These are phyloP conservation scores for Crematogaster levior DNA, from an alignment of 2,888 invertebrate species.

Conservation along the genomic window DNA sequence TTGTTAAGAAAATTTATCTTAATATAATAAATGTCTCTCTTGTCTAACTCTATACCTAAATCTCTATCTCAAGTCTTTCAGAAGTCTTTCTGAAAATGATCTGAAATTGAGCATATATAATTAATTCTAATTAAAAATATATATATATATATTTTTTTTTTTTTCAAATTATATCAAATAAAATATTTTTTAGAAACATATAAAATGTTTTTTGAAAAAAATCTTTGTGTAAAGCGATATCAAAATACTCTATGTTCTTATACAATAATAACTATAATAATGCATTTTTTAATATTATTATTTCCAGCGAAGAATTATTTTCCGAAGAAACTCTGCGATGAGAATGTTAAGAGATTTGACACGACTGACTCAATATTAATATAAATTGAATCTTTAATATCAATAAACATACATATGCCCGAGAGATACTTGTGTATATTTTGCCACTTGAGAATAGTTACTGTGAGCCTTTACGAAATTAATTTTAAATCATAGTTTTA, in stretches of 20 bases:
- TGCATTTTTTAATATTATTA: not conserved
- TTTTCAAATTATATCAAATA: not conserved
- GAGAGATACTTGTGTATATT: not conserved
- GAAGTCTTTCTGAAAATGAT: too few species aligned
- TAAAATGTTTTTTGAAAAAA: not conserved
- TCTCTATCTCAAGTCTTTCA: too few species aligned
- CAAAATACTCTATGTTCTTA: not conserved
- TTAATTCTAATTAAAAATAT: not conserved
- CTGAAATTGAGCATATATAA: too few species aligned
- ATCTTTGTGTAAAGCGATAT: not conserved
- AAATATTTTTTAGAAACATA: too few species aligned
- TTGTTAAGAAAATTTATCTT: not conserved
- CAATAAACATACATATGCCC: not conserved
- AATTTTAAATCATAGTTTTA: constrained; percentile 53
- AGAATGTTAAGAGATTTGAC: not conserved
- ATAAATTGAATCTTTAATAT: constrained; percentile 26
- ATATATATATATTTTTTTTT: too few species aligned
- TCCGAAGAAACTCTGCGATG: not conserved
- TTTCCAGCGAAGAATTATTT: not conserved
- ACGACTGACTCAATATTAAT: not conserved
- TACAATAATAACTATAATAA: not conserved
- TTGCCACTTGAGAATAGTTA: constrained; percentile 8
- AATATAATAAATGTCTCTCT: too few species aligned
- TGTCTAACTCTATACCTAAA: too few species aligned
- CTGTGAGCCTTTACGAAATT: constrained; percentile 54